These are phyloP conservation scores for Mormyrus iriodes DNA, from an alignment of 2,113 vertebrate genomes.

Conservation along the genomic window DNA sequence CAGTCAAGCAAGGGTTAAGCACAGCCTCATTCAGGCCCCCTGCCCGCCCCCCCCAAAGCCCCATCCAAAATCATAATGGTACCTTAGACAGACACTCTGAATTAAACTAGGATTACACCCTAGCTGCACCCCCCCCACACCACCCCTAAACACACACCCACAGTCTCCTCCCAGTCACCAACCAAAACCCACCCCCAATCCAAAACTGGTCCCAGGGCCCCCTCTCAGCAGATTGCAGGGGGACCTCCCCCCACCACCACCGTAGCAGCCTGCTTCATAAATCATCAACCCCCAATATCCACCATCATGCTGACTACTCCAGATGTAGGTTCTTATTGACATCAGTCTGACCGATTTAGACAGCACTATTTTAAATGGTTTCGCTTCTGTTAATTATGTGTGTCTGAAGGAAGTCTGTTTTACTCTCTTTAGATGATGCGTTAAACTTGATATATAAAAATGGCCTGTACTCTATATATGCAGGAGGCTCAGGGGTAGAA, in stretches of 20 bases:
- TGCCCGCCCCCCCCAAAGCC: neutral
- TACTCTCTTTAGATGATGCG: neutral
- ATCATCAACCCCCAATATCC: neutral
- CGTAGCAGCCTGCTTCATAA: neutral
- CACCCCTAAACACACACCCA: conserved; percentile 5
- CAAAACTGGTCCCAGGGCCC: neutral
- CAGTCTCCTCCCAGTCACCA: conserved; percentile 2
- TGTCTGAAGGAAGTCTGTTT: neutral
- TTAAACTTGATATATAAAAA: neutral
- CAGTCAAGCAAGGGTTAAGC: conserved; percentile 8
- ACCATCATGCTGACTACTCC: neutral
- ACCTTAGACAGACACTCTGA: conserved; percentile 14
- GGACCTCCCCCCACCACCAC: neutral
- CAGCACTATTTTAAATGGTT: neutral
- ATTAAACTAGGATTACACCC: neutral
- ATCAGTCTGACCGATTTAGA: neutral
- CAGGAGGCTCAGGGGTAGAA: neutral
- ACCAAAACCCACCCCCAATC: conserved; percentile 1
- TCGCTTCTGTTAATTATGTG: neutral
- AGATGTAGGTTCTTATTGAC: neutral
- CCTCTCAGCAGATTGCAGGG: conserved; percentile 19
- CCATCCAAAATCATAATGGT: neutral
- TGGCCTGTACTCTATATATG: neutral
- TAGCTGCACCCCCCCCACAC: neutral
- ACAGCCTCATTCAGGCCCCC: neutral